These are phyloP conservation scores for Pteronura brasiliensis DNA, from an alignment of 2,113 vertebrate genomes.

Conservation along the genomic window DNA sequence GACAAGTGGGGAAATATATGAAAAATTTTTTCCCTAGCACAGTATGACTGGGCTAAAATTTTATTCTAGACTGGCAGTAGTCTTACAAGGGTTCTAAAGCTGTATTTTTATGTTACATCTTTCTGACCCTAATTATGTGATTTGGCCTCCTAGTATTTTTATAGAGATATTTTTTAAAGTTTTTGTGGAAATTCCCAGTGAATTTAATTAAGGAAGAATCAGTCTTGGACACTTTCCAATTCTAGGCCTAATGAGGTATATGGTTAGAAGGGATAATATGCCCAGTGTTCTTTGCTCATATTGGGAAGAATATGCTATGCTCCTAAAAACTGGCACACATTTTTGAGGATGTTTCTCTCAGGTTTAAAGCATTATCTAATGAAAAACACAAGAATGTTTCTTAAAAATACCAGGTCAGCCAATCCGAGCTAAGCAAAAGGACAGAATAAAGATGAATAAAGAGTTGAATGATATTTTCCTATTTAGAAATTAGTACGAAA, in stretches of 20 bases:
- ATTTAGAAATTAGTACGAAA: neutral
- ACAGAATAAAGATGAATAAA: neutral
- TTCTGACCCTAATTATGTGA: no score
- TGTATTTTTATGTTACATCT: no score
- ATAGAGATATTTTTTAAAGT: neutral
- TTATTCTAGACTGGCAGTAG: neutral
- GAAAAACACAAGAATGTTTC: neutral
- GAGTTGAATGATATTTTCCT: neutral
- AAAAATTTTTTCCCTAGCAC: neutral
- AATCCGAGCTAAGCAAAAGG: neutral
- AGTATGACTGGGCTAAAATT: neutral
- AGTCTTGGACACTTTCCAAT: neutral
- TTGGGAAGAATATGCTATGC: neutral
- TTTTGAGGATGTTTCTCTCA: neutral
- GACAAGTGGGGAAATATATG: neutral
- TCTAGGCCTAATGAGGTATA: neutral
- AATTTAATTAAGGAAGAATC: conserved; percentile 26
- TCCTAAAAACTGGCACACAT: neutral
- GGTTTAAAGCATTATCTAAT: neutral
- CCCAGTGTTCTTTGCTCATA: neutral
- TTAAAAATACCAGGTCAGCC: neutral
- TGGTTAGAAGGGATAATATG: neutral
- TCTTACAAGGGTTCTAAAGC: no score
- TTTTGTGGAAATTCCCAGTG: neutral
- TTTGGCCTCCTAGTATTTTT: neutral